A percentile compares a stretch with the other conserved stretches of the same genome.
phyloP scores from a whole-genome alignment of 2,113 vertebrate genomes.

The Caranx ignobilis region DNA sequence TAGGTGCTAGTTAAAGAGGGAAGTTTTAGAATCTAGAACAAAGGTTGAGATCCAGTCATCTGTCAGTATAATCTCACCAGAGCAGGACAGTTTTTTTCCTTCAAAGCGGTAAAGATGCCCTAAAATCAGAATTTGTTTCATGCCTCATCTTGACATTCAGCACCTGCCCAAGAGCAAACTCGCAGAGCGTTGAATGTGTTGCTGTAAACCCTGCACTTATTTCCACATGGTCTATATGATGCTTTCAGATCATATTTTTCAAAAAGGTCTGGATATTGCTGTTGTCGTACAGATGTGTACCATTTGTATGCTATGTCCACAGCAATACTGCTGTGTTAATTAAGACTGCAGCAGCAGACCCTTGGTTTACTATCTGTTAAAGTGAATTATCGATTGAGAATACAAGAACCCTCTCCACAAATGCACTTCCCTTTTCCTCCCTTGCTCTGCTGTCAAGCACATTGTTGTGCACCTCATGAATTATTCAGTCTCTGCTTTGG shows the following conservation, averaged over 20 bases:
- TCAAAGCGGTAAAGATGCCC: not conserved
- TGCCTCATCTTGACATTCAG: conserved; percentile 11
- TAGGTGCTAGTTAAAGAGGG: conserved; percentile 20
- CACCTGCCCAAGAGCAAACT: conserved; percentile 8
- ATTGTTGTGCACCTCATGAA: conserved; percentile 70
- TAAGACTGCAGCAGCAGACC: conserved; percentile 52
- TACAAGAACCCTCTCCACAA: conserved; percentile 42
- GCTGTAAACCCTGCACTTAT: conserved; percentile 3
- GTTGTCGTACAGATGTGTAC: not conserved
- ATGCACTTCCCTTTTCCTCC: conserved; percentile 39
- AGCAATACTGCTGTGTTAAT: conserved; percentile 47
- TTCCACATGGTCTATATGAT: conserved; percentile 14
- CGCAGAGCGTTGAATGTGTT: conserved; percentile 8
- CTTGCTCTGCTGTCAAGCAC: conserved; percentile 41
- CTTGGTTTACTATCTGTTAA: conserved; percentile 49
- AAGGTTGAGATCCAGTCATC: conserved; percentile 42
- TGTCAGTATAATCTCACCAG: conserved; percentile 33
- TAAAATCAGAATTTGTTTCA: conserved; percentile 33
- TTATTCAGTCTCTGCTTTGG: conserved; percentile 70
- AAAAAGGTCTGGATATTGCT: conserved; percentile 15
- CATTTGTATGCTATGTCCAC: conserved; percentile 13
- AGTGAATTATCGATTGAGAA: conserved; percentile 71
- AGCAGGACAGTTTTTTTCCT: not conserved
- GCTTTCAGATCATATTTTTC: conserved; percentile 1
- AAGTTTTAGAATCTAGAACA: conserved; percentile 39